phyloP scores from a whole-genome alignment of 2,113 vertebrate genomes.

The Rattus rattus region DNA sequence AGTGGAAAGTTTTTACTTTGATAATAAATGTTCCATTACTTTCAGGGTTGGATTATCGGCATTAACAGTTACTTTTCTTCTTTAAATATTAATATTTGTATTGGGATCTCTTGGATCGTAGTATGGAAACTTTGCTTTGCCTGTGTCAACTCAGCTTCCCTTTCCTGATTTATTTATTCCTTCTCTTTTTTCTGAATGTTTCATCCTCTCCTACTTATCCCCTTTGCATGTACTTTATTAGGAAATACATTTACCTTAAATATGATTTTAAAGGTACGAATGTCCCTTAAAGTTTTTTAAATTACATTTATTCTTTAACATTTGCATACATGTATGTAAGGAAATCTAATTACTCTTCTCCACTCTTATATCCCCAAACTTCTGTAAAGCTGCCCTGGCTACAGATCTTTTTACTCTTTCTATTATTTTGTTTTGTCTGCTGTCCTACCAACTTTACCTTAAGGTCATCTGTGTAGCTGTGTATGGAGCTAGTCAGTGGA shows the following conservation, averaged over 20 bases:
- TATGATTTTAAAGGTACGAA: not conserved
- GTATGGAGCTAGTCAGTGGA: not conserved
- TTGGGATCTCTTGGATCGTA: not conserved
- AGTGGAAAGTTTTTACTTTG: constrained; percentile 52
- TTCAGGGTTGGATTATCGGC: not conserved
- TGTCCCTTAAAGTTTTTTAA: not conserved
- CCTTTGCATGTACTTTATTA: not conserved
- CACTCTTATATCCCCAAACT: no score
- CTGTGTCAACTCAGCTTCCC: not conserved
- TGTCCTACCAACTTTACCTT: not conserved
- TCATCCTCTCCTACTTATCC: not conserved
- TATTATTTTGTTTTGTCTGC: not conserved
- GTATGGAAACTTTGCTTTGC: not conserved
- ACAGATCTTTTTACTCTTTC: not conserved
- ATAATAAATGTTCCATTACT: constrained; percentile 44
- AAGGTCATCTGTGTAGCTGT: not conserved
- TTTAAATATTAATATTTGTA: constrained; percentile 23
- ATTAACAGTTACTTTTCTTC: constrained; percentile 10
- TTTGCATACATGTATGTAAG: not conserved
- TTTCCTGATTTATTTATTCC: not conserved
- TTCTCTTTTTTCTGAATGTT: not conserved
- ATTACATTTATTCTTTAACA: not conserved
- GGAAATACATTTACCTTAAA: not conserved
- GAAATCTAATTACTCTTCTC: not conserved
- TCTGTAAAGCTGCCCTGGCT: not conserved